A percentile compares a stretch with the other conserved stretches of the same genome.
phyloP scores from a whole-genome alignment of 2,113 vertebrate genomes.

The Cynopterus brachyotis region DNA sequence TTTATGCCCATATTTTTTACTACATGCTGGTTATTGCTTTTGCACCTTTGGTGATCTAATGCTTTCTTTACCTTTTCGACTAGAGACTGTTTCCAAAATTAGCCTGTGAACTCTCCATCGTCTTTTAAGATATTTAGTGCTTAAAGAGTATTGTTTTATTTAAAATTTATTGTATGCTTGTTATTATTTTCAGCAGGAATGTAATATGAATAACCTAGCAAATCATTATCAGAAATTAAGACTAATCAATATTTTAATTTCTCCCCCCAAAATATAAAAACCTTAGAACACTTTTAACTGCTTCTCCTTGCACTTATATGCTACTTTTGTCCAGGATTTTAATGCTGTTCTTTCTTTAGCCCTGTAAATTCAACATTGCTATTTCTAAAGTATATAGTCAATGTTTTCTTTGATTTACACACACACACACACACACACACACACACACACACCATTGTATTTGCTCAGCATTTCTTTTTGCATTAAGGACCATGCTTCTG shows the following conservation, averaged over 20 bases:
- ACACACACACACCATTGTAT: not conserved
- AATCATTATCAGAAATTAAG: not conserved
- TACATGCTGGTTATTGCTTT: not conserved
- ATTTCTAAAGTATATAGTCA: not conserved
- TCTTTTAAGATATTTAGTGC: not conserved
- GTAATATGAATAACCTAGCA: not conserved
- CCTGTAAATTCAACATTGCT: not conserved
- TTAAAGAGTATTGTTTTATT: not conserved
- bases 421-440: not conserved
- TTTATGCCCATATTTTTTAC: not conserved
- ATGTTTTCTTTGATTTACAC: not conserved
- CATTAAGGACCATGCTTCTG: not conserved
- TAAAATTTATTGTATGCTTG: not conserved
- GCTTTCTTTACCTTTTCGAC: not conserved
- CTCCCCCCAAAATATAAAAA: not conserved
- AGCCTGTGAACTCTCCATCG: not conserved
- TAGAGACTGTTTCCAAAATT: not conserved
- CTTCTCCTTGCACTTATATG: not conserved
- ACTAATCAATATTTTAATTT: not conserved
- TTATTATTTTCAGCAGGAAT: not conserved
- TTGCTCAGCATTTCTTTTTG: not conserved
- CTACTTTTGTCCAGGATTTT: not conserved
- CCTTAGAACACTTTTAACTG: not conserved
- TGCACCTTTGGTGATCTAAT: not conserved
- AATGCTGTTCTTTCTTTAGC: constrained; percentile 2